Conservation (phyloP, 2,797 vertebrate species). For the Denticeps clupeoides region DNA sequence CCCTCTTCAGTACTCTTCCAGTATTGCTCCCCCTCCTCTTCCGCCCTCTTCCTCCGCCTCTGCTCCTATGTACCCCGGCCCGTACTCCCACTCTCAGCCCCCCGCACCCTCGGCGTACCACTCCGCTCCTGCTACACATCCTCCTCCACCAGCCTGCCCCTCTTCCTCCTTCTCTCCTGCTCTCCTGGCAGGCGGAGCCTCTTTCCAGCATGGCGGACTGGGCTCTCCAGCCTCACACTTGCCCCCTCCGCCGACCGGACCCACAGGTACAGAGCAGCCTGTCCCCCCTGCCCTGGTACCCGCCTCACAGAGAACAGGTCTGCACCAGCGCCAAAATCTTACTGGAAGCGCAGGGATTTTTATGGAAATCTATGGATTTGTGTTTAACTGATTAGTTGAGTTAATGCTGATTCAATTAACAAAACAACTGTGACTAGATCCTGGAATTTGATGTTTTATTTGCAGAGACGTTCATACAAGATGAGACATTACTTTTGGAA, state of each 20-base stretch:
- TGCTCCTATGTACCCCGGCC: slow-evolving; percentile 53
- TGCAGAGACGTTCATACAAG: slow-evolving; percentile 62
- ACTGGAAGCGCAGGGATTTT: too few species aligned
- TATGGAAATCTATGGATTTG: too few species aligned
- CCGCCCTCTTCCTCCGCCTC: slow-evolving; percentile 53
- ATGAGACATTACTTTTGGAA: slow-evolving; percentile 51
- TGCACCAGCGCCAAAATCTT: slow-evolving; percentile 44
- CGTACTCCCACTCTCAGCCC: slow-evolving; percentile 50
- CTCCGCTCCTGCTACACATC: slow-evolving; percentile 32
- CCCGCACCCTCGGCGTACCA: slow-evolving; percentile 46
- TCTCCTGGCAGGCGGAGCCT: slow-evolving; percentile 60
- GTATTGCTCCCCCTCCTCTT: slow-evolving; percentile 42
- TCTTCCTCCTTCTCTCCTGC: slow-evolving; percentile 50
- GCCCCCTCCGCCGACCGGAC: slow-evolving; percentile 65
- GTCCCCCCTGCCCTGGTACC: slow-evolving; percentile 60
- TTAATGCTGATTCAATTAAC: too few species aligned
- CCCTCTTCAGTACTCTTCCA: slow-evolving; percentile 63
- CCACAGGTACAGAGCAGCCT: slow-evolving; percentile 85
- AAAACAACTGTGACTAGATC: too few species aligned
- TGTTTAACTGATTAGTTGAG: too few species aligned
- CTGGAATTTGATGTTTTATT: slow-evolving; percentile 45
- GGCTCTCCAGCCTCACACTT: slow-evolving; percentile 79
- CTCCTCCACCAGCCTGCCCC: slow-evolving; percentile 43
- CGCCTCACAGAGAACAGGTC: slow-evolving; percentile 80
- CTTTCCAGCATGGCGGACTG: slow-evolving; percentile 88